Evolutionary conservation across 2,888 invertebrate species (phyloP).

Genomic region (Drosophila colorata): DNA sequence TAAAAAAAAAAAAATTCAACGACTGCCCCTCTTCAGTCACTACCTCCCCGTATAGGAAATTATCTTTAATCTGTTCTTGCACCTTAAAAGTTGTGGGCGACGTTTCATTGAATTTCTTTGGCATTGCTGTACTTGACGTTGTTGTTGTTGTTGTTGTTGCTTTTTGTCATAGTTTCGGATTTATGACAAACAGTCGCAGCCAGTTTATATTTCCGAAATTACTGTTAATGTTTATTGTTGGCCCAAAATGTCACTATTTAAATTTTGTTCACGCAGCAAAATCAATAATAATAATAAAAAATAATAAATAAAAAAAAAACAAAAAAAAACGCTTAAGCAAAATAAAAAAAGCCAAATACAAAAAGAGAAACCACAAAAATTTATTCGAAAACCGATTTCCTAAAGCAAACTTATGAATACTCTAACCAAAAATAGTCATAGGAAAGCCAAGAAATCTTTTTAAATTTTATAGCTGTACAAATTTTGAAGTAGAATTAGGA

Average conservation of each 20-base stretch:
- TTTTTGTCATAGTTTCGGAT: slow-evolving; percentile 62
- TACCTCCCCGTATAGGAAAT: not conserved
- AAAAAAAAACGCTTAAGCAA: slow-evolving; percentile 28
- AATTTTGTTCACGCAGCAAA: slow-evolving; percentile 78
- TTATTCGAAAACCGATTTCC: not conserved
- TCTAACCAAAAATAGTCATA: slow-evolving; percentile 34
- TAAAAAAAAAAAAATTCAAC: too few species aligned
- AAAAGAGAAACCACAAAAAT: slow-evolving; percentile 66
- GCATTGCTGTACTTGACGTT: slow-evolving; percentile 45
- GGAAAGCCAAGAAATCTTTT: not conserved
- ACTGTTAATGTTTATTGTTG: slow-evolving; percentile 78
- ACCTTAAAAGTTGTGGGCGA: slow-evolving; percentile 30
- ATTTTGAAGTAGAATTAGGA: not conserved
- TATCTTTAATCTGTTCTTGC: slow-evolving; percentile 16
- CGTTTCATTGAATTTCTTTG: slow-evolving; percentile 53
- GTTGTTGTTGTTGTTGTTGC: slow-evolving; percentile 20
- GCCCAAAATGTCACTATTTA: slow-evolving; percentile 80
- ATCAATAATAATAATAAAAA: slow-evolving; percentile 73
- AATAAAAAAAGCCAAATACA: slow-evolving; percentile 62
- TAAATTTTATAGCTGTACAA: too few species aligned
- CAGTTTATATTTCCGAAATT: slow-evolving; percentile 82
- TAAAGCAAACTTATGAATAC: slow-evolving; percentile 44
- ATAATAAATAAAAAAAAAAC: slow-evolving; percentile 14
- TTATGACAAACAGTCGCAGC: slow-evolving; percentile 73
- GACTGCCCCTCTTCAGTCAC: too few species aligned